A percentile compares a stretch with the other conserved stretches of the same genome.
These are phyloP conservation scores for Chrysomela aeneicollis DNA, from an alignment of 2,888 invertebrate genomes.

Conservation along the genomic window DNA sequence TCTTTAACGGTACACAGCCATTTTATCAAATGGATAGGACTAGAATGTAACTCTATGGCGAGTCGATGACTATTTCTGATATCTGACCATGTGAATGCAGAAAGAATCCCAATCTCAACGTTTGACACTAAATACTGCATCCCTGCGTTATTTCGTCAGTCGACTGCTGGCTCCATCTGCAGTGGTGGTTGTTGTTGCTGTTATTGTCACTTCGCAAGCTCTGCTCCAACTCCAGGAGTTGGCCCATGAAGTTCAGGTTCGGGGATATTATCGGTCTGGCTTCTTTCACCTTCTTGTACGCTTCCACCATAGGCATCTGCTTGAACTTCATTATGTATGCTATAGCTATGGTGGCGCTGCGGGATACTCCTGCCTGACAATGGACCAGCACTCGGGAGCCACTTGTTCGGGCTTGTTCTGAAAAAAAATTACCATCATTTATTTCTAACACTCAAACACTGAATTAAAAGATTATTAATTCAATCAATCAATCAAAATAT, in stretches of 20 bases:
- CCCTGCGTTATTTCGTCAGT: constrained; percentile 65
- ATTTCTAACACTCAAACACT: too few relatives aligned
- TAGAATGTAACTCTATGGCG: constrained; percentile 56
- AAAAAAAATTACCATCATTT: too few relatives aligned
- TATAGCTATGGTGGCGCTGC: constrained; percentile 94
- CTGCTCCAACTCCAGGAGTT: constrained; percentile 85
- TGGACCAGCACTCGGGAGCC: constrained; percentile 85
- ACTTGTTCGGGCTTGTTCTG: constrained; percentile 76
- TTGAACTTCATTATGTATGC: constrained; percentile 94
- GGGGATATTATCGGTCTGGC: constrained; percentile 92
- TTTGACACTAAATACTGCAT: constrained; percentile 63
- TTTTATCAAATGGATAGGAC: constrained; percentile 55
- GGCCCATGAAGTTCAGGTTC: constrained; percentile 93
- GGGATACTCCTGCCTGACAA: constrained; percentile 94
- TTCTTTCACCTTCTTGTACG: constrained; percentile 85
- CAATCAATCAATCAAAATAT: too few relatives aligned
- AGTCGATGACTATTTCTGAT: constrained; percentile 46
- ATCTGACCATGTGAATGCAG: constrained; percentile 26
- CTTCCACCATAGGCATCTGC: constrained; percentile 83
- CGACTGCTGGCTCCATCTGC: constrained; percentile 64
- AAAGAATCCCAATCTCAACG: constrained; percentile 24
- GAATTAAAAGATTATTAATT: too few relatives aligned
- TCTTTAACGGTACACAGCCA: constrained; percentile 61
- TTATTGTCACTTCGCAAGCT: constrained; percentile 63
- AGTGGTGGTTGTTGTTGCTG: constrained; percentile 61